Conservation (phyloP, 1,140 invertebrate genomes). For the Macrosteles quadrilineatus region DNA sequence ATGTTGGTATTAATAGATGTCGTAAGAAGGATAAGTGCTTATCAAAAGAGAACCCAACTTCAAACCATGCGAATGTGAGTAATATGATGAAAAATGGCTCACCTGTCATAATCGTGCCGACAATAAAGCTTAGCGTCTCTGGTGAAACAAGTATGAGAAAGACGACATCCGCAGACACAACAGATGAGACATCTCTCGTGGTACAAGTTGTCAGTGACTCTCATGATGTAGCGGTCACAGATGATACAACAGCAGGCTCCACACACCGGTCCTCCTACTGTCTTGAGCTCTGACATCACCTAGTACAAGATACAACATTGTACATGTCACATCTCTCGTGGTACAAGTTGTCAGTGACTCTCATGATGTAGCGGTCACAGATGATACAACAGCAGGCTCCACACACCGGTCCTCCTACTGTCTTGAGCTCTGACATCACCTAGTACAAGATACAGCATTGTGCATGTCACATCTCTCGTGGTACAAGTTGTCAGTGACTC, state of each 20-base stretch:
- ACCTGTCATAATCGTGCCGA: slow-evolving; percentile 77
- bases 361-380: background rate
- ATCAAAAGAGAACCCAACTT: too few relatives aligned
- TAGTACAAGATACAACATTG: background rate
- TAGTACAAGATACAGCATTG: too few relatives aligned
- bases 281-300: slow-evolving; percentile 16
- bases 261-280: slow-evolving; percentile 49
- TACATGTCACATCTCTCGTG: too few relatives aligned
- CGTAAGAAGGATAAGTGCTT: too few relatives aligned
- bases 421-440: background rate
- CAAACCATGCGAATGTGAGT: too few relatives aligned
- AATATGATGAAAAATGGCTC: slow-evolving; percentile 46
- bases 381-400: background rate
- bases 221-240: slow-evolving; percentile 71
- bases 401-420: slow-evolving; percentile 54
- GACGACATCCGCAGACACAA: slow-evolving; percentile 63
- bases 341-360: too few relatives aligned
- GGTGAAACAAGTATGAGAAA: slow-evolving; percentile 70
- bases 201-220: slow-evolving; percentile 70
- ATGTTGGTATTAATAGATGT: too few relatives aligned
- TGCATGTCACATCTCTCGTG: too few relatives aligned
- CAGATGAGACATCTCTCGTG: slow-evolving; percentile 75
- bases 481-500: too few relatives aligned
- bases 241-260: slow-evolving; percentile 68
- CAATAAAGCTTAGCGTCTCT: slow-evolving; percentile 74